Evolutionary conservation across 2,888 invertebrate genomes (phyloP).

Genomic region (Cataglyphis albicans): DNA sequence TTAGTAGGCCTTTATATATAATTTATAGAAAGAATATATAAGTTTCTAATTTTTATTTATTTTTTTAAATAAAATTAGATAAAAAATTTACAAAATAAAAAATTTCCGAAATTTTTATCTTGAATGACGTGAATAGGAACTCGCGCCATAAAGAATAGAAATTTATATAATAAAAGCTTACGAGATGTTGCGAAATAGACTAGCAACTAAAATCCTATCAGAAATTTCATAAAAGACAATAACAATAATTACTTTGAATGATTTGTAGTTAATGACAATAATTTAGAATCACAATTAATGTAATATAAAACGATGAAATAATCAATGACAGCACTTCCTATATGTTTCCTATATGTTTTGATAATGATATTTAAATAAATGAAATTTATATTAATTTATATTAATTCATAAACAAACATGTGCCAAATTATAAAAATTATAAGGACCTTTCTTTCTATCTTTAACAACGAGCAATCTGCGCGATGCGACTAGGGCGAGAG

Average conservation of each 20-base stretch:
- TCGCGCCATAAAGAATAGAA: neutral
- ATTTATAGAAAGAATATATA: slow-evolving; percentile 4
- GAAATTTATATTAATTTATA: slow-evolving; percentile 33
- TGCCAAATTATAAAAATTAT: slow-evolving; percentile 75
- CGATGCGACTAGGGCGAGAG: slow-evolving; percentile 83
- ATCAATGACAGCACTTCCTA: neutral
- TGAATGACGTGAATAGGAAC: neutral
- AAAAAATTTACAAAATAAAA: neutral
- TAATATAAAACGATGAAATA: neutral
- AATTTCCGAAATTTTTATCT: neutral
- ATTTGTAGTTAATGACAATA: slow-evolving; percentile 17
- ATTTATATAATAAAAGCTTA: neutral
- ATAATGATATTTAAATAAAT: slow-evolving; percentile 58
- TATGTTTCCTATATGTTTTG: neutral
- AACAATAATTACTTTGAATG: neutral
- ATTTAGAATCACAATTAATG: neutral
- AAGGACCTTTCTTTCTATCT: slow-evolving; percentile 79
- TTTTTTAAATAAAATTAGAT: neutral
- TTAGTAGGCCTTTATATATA: neutral
- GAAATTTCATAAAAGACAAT: neutral
- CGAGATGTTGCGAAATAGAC: neutral
- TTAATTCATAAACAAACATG: slow-evolving; percentile 68
- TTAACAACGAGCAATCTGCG: slow-evolving; percentile 82
- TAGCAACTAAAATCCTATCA: neutral
- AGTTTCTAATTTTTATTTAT: neutral